Conservation (phyloP, 2,113 vertebrate species). For the Carassius carassius region DNA sequence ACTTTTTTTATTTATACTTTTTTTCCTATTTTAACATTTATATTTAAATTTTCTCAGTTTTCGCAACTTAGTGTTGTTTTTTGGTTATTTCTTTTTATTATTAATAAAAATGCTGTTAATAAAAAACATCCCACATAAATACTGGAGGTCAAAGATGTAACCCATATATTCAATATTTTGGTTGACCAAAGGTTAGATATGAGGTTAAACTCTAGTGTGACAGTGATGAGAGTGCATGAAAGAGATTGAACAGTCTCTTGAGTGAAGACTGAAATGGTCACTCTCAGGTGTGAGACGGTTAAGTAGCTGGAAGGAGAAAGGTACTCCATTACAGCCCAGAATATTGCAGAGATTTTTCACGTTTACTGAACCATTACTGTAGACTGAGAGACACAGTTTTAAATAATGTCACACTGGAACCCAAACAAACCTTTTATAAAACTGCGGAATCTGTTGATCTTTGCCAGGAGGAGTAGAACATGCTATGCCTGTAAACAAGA, state of each 20-base stretch:
- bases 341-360: slow-evolving; percentile 61
- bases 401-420: slow-evolving; percentile 34
- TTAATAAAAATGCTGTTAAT: not conserved
- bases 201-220: not conserved
- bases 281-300: slow-evolving; percentile 40
- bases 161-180: not conserved
- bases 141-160: not conserved
- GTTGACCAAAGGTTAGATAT: not conserved
- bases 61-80: not conserved
- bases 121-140: not conserved
- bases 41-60: no score
- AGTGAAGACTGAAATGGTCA: slow-evolving; percentile 10
- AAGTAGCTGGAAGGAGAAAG: slow-evolving; percentile 46
- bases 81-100: not conserved
- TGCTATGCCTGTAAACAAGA: not conserved
- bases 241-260: slow-evolving; percentile 21
- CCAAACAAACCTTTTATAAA: slow-evolving; percentile 24
- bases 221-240: not conserved
- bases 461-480: not conserved
- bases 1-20: not conserved
- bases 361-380: slow-evolving; percentile 56
- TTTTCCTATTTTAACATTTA: not conserved
- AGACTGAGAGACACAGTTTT: slow-evolving; percentile 29
- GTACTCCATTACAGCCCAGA: slow-evolving; percentile 44
- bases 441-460: slow-evolving; percentile 23